phyloP scores from a whole-genome alignment of 2,113 vertebrate genomes.

The Mobula birostris region DNA sequence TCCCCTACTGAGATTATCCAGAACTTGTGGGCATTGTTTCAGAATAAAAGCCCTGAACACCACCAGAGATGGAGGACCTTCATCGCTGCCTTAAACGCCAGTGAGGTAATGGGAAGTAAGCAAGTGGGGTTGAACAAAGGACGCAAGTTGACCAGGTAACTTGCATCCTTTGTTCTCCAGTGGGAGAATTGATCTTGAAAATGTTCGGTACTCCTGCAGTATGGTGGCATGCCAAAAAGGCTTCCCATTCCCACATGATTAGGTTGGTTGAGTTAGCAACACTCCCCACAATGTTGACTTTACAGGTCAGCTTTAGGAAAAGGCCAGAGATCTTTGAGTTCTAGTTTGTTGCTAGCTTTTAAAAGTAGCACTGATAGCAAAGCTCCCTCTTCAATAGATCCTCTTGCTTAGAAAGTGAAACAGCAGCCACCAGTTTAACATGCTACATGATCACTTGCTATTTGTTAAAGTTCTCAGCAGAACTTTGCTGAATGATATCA shows the following conservation, averaged over 20 bases:
- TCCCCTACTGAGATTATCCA: neutral
- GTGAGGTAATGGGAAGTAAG: too few relatives aligned
- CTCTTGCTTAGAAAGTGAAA: neutral
- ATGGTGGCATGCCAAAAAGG: neutral
- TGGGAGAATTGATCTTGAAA: neutral
- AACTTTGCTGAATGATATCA: slow-evolving; percentile 27
- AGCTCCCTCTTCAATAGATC: neutral
- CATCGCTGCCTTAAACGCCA: too few relatives aligned
- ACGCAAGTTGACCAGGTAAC: neutral
- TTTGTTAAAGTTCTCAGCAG: neutral
- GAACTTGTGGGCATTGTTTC: neutral
- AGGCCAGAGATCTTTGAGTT: neutral
- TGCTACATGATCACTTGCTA: neutral
- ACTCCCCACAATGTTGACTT: neutral
- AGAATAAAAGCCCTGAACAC: neutral
- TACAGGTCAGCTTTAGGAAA: too few relatives aligned
- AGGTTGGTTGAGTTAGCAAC: neutral
- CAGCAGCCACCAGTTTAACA: neutral
- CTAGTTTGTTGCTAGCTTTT: neutral
- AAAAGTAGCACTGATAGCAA: neutral
- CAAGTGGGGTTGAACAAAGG: neutral
- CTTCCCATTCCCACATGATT: neutral
- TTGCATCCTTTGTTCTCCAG: too few relatives aligned
- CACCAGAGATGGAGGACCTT: too few relatives aligned
- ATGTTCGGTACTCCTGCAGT: neutral